Evolutionary conservation across 2,888 invertebrate species (phyloP).

Genomic region (Spodoptera littoralis): DNA sequence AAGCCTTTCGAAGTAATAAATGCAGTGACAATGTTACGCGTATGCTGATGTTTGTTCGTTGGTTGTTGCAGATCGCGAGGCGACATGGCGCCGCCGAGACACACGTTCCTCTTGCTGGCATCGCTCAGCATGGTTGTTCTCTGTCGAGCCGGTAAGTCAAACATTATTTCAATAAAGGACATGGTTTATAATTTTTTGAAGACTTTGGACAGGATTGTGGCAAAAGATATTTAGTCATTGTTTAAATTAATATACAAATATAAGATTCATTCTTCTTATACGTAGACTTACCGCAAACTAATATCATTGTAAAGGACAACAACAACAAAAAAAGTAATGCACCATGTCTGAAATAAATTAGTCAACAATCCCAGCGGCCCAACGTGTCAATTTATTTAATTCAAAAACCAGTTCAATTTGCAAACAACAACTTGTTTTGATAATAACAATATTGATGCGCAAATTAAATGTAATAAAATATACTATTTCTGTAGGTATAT

Average conservation of each 20-base stretch:
- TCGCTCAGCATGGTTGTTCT: conserved; percentile 60
- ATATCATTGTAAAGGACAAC: too few relatives aligned
- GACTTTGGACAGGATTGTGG: too few relatives aligned
- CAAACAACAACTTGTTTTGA: conserved; percentile 32
- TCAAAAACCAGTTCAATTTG: conserved; percentile 17
- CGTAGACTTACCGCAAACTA: too few relatives aligned
- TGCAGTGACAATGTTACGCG: not conserved
- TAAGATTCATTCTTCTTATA: too few relatives aligned
- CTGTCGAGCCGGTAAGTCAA: conserved; percentile 70
- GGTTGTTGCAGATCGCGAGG: conserved; percentile 70
- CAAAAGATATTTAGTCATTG: too few relatives aligned
- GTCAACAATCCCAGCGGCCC: too few relatives aligned
- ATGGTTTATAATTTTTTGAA: not conserved
- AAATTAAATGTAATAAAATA: conserved; percentile 45
- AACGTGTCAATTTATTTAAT: not conserved
- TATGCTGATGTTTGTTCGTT: conserved; percentile 14
- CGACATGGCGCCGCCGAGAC: conserved; percentile 73
- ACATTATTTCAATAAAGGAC: not conserved
- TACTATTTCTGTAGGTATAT: conserved; percentile 17
- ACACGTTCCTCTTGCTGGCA: conserved; percentile 61
- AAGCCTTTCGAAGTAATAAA: not conserved
- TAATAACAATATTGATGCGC: conserved; percentile 25
- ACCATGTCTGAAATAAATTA: too few relatives aligned
- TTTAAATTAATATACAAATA: too few relatives aligned
- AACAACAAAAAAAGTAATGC: too few relatives aligned